Conservation (phyloP, 2,113 vertebrate species). For the Australoheros scitulus region DNA sequence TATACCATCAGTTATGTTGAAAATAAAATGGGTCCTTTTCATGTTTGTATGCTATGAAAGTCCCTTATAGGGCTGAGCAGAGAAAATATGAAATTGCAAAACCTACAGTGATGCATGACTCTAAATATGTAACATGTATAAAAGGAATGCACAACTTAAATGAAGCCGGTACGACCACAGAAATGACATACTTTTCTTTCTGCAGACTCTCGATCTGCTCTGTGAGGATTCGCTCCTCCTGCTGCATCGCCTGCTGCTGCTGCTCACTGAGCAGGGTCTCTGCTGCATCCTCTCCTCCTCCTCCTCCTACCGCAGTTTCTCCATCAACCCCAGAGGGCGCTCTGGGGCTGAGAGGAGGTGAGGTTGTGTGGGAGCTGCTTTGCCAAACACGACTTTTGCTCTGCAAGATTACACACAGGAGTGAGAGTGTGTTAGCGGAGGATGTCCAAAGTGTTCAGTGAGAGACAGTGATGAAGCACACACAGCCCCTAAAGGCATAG, state of each 20-base stretch:
- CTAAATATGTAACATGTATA: not conserved
- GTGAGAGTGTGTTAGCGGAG: not conserved
- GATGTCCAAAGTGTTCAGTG: not conserved
- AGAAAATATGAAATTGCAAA: not conserved
- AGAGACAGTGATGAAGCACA: slow-evolving; percentile 21
- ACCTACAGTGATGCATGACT: not conserved
- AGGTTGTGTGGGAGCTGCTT: slow-evolving; percentile 73
- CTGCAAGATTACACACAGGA: slow-evolving; percentile 67
- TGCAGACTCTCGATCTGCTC: slow-evolving; percentile 94
- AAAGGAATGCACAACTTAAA: not conserved
- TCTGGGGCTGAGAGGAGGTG: slow-evolving; percentile 80
- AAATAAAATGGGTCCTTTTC: too few species aligned
- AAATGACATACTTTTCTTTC: slow-evolving; percentile 91
- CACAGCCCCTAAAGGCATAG: slow-evolving; percentile 6
- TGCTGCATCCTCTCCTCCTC: slow-evolving; percentile 76
- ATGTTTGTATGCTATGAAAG: too few species aligned
- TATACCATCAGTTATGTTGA: not conserved
- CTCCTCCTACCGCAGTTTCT: slow-evolving; percentile 75
- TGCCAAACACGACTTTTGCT: slow-evolving; percentile 82
- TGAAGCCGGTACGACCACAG: not conserved
- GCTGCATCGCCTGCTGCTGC: slow-evolving; percentile 90
- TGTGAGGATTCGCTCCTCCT: slow-evolving; percentile 89
- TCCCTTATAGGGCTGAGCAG: not conserved
- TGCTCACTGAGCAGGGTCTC: slow-evolving; percentile 85
- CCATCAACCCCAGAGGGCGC: slow-evolving; percentile 75